A percentile compares a stretch with the other conserved stretches of the same genome.
These are phyloP conservation scores for Hiodon tergisus DNA, from an alignment of 2,113 vertebrate species.

Conservation along the genomic window DNA sequence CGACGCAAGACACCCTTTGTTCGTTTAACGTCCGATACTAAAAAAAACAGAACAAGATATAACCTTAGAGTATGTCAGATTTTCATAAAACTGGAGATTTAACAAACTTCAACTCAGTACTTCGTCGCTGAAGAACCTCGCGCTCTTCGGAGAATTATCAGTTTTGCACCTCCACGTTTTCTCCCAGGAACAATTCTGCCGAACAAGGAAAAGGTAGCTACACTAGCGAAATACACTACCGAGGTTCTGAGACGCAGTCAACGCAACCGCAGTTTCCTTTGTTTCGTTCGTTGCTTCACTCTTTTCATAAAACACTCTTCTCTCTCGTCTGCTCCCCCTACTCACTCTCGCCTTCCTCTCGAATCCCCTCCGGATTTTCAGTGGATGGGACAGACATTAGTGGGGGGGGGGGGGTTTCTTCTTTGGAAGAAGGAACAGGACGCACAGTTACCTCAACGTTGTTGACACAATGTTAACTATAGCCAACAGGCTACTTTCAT, in stretches of 20 bases:
- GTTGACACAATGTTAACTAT: slow-evolving; percentile 15
- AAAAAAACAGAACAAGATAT: slow-evolving; percentile 16
- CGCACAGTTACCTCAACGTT: slow-evolving; percentile 30
- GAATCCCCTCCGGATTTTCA: slow-evolving; percentile 48
- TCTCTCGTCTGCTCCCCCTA: slow-evolving; percentile 41
- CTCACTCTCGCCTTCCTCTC: slow-evolving; percentile 42
- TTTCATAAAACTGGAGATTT: slow-evolving; percentile 23
- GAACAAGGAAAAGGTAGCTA: slow-evolving; percentile 16
- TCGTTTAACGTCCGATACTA: slow-evolving; percentile 54
- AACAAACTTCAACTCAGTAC: slow-evolving; percentile 36
- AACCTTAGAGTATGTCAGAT: slow-evolving; percentile 40
- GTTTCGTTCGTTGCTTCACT: slow-evolving; percentile 58
- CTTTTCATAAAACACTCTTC: slow-evolving; percentile 58
- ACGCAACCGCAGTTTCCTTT: slow-evolving; percentile 67
- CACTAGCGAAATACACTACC: slow-evolving; percentile 36
- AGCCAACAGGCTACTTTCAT: slow-evolving; percentile 10
- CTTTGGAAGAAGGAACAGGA: slow-evolving; percentile 32
- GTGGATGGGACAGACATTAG: slow-evolving; percentile 53
- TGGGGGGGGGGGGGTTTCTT: slow-evolving; percentile 48
- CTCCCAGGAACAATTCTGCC: slow-evolving; percentile 12
- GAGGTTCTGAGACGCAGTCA: slow-evolving; percentile 56
- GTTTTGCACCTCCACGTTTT: slow-evolving; percentile 10
- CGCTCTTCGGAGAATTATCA: slow-evolving; percentile 35
- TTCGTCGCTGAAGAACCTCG: slow-evolving; percentile 12
- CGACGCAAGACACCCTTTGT: slow-evolving; percentile 66